Evolutionary conservation across 2,113 vertebrate species (phyloP), one percentile per base, ranked within the genome.

Genomic region (Tachysurus vachellii): DNA sequence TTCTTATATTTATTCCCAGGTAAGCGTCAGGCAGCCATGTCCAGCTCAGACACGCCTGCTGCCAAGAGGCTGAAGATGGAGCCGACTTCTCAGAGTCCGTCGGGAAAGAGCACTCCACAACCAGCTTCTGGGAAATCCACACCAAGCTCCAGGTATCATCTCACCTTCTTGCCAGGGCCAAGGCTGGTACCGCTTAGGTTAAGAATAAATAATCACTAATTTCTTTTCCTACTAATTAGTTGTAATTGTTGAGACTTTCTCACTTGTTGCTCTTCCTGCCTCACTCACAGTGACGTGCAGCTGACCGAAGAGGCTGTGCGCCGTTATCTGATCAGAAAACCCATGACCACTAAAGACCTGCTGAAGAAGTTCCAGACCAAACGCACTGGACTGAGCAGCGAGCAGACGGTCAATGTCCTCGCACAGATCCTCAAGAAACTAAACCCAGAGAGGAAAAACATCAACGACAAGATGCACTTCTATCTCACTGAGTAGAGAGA

Each of bases 331-430:
- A 97, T 97, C 31, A 95, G 97, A 14, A 98, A 98, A 92, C 97
- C 97, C 64, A 98, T 98, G 97, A 98, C 97, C 88, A 98, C 97
- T 57, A 98, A 98, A 92, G 97, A 98, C 93, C 93, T 98, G 89
- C 94, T 98, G 93, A 98, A 98, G 91, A 98, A 98, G 91, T 98
- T 98, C 94, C 97, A 98, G 95, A 98, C 97, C 70, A 98, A 98
- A 93, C 96, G 97, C 84, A 98, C 97, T 0, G 97, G 97, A 73
- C 89, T 98, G 88, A 98, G 97, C 95, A 98, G 97, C 0, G 97
- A 98, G 91, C 96, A 97, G 95, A 98, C 97, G 0, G 97, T 98
- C 91, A 98, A 98, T 0, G 97, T 98, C 62, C 94, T 98, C 36
- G 97, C 97, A 1, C 97, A 98, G 94, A 98, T 98, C 92, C 95